Conservation (phyloP, 2,797 vertebrate species). For the Pangasius krempfi region DNA sequence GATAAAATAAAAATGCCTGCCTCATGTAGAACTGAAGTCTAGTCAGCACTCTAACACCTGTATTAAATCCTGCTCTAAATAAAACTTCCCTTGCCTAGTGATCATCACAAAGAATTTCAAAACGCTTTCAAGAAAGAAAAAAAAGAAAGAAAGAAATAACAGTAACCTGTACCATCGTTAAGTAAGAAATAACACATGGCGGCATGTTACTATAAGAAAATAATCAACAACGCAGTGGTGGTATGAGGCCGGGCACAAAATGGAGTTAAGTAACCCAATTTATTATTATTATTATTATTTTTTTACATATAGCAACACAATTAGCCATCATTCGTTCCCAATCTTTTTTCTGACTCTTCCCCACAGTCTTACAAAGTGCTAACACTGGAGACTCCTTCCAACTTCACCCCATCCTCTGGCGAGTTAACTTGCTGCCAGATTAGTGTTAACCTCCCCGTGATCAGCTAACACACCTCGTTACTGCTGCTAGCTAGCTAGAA, state of each 20-base stretch:
- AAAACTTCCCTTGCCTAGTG: neutral
- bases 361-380: neutral
- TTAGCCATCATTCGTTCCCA: no score
- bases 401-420: neutral
- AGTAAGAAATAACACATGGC: no score
- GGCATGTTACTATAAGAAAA: neutral
- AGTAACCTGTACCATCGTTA: no score
- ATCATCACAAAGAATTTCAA: neutral
- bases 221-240: neutral
- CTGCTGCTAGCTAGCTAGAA: neutral
- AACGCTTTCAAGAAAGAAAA: neutral
- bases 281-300: no score
- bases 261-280: neutral
- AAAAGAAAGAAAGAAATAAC: no score
- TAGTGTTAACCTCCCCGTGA: neutral
- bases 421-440: neutral
- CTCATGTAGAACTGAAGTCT: neutral
- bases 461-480: neutral
- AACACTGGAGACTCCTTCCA: neutral
- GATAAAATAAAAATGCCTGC: neutral
- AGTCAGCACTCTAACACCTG: neutral
- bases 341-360: no score
- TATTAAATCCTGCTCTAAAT: neutral
- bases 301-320: no score
- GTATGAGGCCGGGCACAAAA: neutral